Evolutionary conservation across 2,888 invertebrate genomes (phyloP).

Genomic region (Liposcelis brunnea): DNA sequence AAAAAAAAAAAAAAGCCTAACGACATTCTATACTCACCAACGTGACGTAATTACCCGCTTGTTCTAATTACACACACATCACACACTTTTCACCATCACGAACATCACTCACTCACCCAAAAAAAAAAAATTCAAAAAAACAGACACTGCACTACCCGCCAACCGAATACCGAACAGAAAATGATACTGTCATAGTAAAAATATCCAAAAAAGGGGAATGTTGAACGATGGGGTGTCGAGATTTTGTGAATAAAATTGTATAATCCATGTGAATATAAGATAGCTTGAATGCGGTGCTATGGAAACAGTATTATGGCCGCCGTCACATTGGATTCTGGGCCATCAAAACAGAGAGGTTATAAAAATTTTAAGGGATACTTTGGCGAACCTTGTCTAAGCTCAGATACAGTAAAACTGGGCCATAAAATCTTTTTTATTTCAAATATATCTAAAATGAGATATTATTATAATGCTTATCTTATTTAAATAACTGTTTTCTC

Average conservation of each 20-base stretch:
- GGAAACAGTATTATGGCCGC: constrained; percentile 9
- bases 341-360: constrained; percentile 9
- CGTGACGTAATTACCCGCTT: too few relatives aligned
- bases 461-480: constrained; percentile 8
- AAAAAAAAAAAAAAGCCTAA: too few relatives aligned
- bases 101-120: too few relatives aligned
- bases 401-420: constrained; percentile 6
- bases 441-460: constrained; percentile 9
- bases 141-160: background rate
- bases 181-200: constrained; percentile 8
- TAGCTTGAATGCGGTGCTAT: background rate
- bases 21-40: too few relatives aligned
- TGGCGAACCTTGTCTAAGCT: constrained; percentile 9
- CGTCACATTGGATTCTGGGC: constrained; percentile 9
- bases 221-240: background rate
- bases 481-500: constrained; percentile 1
- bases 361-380: constrained; percentile 9
- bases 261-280: background rate
- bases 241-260: background rate
- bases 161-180: constrained; percentile 3
- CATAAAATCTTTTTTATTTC: constrained; percentile 9
- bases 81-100: too few relatives aligned
- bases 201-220: constrained; percentile 6
- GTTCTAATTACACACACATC: too few relatives aligned
- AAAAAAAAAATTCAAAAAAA: too few relatives aligned